Evolutionary conservation across 2,888 invertebrate genomes (phyloP).

Genomic region (Neoascia interrupta): DNA sequence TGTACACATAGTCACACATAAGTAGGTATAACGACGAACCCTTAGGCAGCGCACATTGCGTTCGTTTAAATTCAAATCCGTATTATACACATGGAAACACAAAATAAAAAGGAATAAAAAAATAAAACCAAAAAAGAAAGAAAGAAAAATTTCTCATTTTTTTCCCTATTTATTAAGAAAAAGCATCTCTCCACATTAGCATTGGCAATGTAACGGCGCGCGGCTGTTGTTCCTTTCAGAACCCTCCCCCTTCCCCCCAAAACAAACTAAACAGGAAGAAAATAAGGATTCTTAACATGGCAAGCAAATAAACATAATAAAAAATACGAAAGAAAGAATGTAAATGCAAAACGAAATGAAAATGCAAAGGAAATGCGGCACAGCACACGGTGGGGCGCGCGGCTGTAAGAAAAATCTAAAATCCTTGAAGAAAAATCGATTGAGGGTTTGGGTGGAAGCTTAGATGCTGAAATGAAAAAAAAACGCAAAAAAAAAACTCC

Average conservation of each 20-base stretch:
- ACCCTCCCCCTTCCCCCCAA: slow-evolving; percentile 14
- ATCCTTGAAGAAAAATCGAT: slow-evolving; percentile 52
- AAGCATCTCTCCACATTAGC: slow-evolving; percentile 62
- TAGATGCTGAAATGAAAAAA: background rate
- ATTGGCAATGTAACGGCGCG: slow-evolving; percentile 35
- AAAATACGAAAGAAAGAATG: slow-evolving; percentile 35
- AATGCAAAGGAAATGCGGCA: slow-evolving; percentile 19
- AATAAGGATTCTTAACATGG: slow-evolving; percentile 22
- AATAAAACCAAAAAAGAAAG: background rate
- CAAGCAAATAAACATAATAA: slow-evolving; percentile 54
- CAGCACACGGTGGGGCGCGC: too few species aligned
- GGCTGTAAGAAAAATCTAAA: slow-evolving; percentile 31
- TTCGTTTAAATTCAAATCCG: slow-evolving; percentile 48
- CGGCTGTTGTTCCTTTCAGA: slow-evolving; percentile 11
- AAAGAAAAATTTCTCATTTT: slow-evolving; percentile 35
- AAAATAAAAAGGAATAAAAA: slow-evolving; percentile 7
- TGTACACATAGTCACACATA: background rate
- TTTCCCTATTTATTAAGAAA: slow-evolving; percentile 64
- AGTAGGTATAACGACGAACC: background rate
- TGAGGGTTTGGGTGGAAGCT: slow-evolving; percentile 3
- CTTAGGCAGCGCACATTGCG: background rate
- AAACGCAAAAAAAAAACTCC: slow-evolving; percentile 1
- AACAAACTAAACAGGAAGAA: slow-evolving; percentile 25
- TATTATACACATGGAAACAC: slow-evolving; percentile 30
- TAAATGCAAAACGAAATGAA: slow-evolving; percentile 27